phyloP scores from a whole-genome alignment of 1,140 invertebrate genomes.

The Dryas iulia region DNA sequence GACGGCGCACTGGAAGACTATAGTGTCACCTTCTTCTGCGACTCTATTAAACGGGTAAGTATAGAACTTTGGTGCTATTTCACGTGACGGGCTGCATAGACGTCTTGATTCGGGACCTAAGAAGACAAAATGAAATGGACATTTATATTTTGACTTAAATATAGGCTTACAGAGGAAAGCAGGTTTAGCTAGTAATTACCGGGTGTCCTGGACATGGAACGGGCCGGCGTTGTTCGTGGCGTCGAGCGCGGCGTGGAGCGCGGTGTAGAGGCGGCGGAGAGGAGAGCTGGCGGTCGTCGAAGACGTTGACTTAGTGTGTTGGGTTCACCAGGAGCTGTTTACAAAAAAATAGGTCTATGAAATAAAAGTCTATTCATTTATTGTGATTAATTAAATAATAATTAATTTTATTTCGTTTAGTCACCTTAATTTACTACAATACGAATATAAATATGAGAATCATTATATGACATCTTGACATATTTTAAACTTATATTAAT shows the following conservation, averaged over 20 bases:
- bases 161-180: too few species aligned
- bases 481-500: too few species aligned
- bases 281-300: slow-evolving; percentile 82
- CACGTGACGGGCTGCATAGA: slow-evolving; percentile 55
- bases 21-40: slow-evolving; percentile 88
- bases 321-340: slow-evolving; percentile 91
- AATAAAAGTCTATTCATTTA: too few species aligned
- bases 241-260: slow-evolving; percentile 86
- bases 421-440: too few species aligned
- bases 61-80: slow-evolving; percentile 89
- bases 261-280: slow-evolving; percentile 78
- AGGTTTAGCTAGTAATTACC: slow-evolving; percentile 36
- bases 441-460: too few species aligned
- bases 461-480: too few species aligned
- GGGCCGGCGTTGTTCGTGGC: slow-evolving; percentile 84
- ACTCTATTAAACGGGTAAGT: slow-evolving; percentile 92
- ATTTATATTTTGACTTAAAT: too few species aligned
- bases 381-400: too few species aligned
- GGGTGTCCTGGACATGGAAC: slow-evolving; percentile 82
- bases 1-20: slow-evolving; percentile 89
- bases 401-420: too few species aligned
- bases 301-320: slow-evolving; percentile 87
- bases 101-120: slow-evolving; percentile 53
- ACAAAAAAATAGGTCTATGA: too few species aligned
- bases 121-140: background rate